Base-by-base conservation (phyloP, 2,113 vertebrate species). In the Prionailurus bengalensis region DNA sequence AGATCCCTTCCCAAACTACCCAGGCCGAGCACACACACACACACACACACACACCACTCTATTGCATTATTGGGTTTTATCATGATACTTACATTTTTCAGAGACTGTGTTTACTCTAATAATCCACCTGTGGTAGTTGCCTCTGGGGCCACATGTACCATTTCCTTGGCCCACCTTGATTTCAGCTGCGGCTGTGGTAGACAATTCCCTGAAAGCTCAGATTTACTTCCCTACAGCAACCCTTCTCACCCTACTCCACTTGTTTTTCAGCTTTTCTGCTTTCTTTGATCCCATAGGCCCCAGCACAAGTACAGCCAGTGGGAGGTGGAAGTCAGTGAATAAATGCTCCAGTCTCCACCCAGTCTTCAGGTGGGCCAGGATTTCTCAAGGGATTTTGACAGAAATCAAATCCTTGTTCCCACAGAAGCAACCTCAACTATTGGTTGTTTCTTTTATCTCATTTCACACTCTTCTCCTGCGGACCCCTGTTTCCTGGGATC, bases 261-360 rank as follows among this genome's bases (percentile, higher is more conserved):
- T 71, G 33, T 74, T n/a, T 79, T 82, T 48, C 71, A 53, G 7
- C 94, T 94, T 94, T 94, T 84, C 39, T 79, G 23, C 36, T 51
- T 65, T 78, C 31, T 87, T 58, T 55, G 68, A 45, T 27, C 23
- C 27, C 55, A n/a, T 15, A 65, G 51, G 36, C 31, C 9, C 53
- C 33, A 74, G 29, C 15, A 65, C 31, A 71, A 83, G 51, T 42
- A 58, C 13, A 83, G 33, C 23, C 33, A 83, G 0, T 48, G 13
- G 36, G 53, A 83, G n/a, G 39, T 42, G 16, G 17, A n/a, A 84
- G 10, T 58, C 6, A 45, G n/a, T 33, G 42, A 76, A 27, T 73
- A n/a, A 45, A 71, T 36, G 11, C 45, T 78, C 21, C 42, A 13
- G 1, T 82, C 42, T 94, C 42, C 48, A 89, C 25, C 58, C 17